Base-by-base conservation (phyloP, 2,888 invertebrate genomes). In the Erpobdella octoculata region DNA sequence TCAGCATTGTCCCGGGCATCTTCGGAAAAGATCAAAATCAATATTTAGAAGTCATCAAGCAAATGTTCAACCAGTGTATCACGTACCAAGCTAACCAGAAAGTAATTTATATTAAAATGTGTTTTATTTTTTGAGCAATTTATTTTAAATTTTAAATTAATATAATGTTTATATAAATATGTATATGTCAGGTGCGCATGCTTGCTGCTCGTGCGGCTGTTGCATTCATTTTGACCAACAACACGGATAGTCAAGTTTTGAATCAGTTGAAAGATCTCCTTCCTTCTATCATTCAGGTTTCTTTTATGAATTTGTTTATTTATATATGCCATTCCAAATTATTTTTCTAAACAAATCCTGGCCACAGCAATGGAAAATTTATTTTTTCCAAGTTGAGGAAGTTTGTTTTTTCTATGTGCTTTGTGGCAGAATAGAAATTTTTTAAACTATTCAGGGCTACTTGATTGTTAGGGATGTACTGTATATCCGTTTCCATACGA, bases 1-100 rank as follows among this genome's bases (percentile, higher is more conserved):
- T 75, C 83, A 91, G 91, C 76, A 89, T 92, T 78, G 93, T 96
- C 41, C 97, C 98, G 33, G 92, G 93, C 46, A 91, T 97, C 70
- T 98, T 98, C 86, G 98, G 97, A 48, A 93, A 92, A 82, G 91
- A 93, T 80, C 94, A 97, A 82, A 87, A 88, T 75, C 90, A 92
- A 81, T 93, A 95, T 83, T 83, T 97, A 76, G 90, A 91, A 78
- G 87, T 93, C 41, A 96, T 98, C 78, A 95, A 95, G 82, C 91
- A 93, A 83, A 95, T 96, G 95, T 84, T 96, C 78, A 87, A 89
- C 74, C 90, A 91, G 78, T 90, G 91, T 73, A 85, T 92, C 73
- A 87, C 89, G 76, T 89, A 90, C 53, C 85, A 86, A n/a, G 86
- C 88, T 77, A 87, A 89, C 76, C 88, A 88, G 74, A 89, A 89